Conservation (phyloP, 2,113 vertebrate species). For the Dromas ardeola region DNA sequence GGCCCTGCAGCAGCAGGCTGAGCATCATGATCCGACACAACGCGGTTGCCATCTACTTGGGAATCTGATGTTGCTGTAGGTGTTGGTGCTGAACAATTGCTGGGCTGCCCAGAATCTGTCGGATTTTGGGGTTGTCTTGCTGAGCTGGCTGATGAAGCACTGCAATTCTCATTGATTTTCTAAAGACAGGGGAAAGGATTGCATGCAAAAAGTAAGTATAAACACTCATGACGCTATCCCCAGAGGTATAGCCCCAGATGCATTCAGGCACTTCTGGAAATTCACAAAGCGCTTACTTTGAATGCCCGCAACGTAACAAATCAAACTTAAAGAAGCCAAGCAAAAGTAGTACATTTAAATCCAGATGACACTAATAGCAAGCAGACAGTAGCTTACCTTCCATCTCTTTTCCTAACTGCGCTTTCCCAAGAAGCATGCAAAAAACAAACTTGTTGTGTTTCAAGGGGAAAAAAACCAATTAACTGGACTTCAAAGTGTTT, state of each 20-base stretch:
- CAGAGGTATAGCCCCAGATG: background rate
- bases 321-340: conserved; percentile 39
- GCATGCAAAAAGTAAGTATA: background rate
- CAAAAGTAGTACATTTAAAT: conserved; percentile 10
- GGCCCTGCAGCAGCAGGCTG: conserved; percentile 31
- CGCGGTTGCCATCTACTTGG: background rate
- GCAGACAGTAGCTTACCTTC: conserved; percentile 76
- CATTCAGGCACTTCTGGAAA: conserved; percentile 8
- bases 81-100: conserved; percentile 45
- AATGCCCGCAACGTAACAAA: background rate
- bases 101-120: conserved; percentile 23
- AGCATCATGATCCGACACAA: background rate
- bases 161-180: conserved; percentile 70
- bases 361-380: conserved; percentile 33
- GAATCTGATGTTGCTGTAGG: conserved; percentile 34
- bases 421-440: conserved; percentile 83
- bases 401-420: conserved; percentile 78
- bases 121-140: conserved; percentile 7
- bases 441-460: conserved; percentile 75
- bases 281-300: background rate
- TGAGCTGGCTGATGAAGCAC: conserved; percentile 36
- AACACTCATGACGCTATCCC: background rate
- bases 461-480: conserved; percentile 30
- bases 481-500: conserved; percentile 33
- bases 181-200: conserved; percentile 23